phyloP scores from a whole-genome alignment of 2,797 vertebrate genomes.

The Mionectes olivaceus region DNA sequence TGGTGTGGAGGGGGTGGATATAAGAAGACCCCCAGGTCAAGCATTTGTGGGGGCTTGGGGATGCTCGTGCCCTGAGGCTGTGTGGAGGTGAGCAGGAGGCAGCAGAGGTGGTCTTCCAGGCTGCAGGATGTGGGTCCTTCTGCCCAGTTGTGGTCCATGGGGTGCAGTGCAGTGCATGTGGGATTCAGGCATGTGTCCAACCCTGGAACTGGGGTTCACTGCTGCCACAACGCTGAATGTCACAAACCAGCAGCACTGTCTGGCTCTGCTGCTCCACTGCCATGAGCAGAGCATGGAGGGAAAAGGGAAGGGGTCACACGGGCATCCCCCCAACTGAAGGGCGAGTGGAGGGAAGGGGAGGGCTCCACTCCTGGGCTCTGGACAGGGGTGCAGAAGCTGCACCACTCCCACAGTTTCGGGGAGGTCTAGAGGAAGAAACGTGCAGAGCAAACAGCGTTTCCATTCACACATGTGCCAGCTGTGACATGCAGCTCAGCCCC shows the following conservation, averaged over 20 bases:
- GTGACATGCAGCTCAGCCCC: not conserved
- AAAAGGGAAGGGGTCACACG: not conserved
- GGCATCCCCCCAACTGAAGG: not conserved
- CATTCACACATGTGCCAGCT: not conserved
- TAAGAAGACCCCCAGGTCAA: not conserved
- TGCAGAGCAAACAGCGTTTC: not conserved
- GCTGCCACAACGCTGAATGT: not conserved
- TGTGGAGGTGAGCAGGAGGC: not conserved
- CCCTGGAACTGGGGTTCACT: not conserved
- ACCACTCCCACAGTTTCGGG: rapidly evolving
- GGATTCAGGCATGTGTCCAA: not conserved
- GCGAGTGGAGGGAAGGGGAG: not conserved
- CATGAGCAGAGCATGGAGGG: rapidly evolving
- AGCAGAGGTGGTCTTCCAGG: not conserved
- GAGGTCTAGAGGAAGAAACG: not conserved
- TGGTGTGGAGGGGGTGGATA: not conserved
- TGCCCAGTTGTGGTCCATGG: rapidly evolving
- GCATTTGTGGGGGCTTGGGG: not conserved
- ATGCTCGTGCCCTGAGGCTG: not conserved
- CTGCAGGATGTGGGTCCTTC: not conserved
- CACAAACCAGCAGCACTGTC: not conserved
- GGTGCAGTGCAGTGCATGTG: not conserved
- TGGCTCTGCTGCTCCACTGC: not conserved
- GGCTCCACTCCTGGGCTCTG: not conserved
- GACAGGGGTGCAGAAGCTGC: not conserved